Conservation (phyloP, 2,888 invertebrate genomes). For the Heliconius hortense region DNA sequence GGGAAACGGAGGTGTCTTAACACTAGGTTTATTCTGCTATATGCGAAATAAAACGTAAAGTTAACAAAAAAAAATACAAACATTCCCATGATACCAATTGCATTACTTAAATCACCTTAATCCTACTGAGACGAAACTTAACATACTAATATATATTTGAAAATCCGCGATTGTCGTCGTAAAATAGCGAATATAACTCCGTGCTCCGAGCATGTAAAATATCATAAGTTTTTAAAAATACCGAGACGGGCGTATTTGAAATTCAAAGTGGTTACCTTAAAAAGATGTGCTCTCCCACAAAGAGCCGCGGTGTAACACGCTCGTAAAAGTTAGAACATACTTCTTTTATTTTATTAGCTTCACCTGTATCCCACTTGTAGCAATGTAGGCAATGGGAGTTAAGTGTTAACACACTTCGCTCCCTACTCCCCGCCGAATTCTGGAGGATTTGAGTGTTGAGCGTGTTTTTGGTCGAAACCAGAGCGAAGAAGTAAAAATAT, state of each 20-base stretch:
- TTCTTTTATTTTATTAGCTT: background rate
- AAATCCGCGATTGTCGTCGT: background rate
- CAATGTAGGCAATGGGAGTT: too few relatives aligned
- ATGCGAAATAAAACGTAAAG: too few relatives aligned
- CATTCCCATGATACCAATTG: background rate
- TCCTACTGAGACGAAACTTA: background rate
- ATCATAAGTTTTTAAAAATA: slow-evolving; percentile 17
- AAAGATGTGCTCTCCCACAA: background rate
- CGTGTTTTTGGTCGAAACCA: too few relatives aligned
- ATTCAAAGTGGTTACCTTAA: slow-evolving; percentile 6
- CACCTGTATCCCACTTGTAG: too few relatives aligned
- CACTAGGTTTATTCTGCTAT: too few relatives aligned
- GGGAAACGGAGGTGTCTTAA: too few relatives aligned
- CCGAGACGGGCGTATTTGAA: slow-evolving; percentile 10
- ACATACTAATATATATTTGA: background rate
- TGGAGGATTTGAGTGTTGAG: too few relatives aligned
- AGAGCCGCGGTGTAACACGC: background rate
- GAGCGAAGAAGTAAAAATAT: too few relatives aligned
- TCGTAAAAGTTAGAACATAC: slow-evolving; percentile 6
- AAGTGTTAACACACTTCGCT: too few relatives aligned
- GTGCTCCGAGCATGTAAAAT: background rate
- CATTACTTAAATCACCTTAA: background rate
- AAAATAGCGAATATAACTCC: background rate
- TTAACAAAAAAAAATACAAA: too few relatives aligned
- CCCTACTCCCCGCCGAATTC: too few relatives aligned